Percentiles rank a stretch among this genome's conserved stretches.
phyloP scores from a whole-genome alignment of 2,888 invertebrate genomes.

The Neoaliturus tenellus region DNA sequence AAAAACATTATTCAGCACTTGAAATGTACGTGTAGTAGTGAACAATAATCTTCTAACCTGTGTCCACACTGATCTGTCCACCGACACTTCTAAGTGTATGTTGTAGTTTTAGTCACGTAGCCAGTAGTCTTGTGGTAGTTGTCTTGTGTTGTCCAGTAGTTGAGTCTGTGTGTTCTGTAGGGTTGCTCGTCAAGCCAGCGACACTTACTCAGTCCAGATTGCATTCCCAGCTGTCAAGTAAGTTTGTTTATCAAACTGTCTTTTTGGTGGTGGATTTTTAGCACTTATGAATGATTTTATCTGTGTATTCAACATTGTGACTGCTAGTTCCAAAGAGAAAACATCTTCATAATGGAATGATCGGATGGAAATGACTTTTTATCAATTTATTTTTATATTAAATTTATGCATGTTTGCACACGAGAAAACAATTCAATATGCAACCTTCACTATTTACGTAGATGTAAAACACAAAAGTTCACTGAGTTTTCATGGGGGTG shows the following conservation, averaged over 20 bases:
- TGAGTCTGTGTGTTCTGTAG: conserved; percentile 73
- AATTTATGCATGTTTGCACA: too few species aligned
- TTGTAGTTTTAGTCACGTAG: conserved; percentile 31
- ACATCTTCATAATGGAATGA: too few species aligned
- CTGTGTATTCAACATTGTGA: too few species aligned
- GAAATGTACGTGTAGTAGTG: background rate
- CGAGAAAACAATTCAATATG: too few species aligned
- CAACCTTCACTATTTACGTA: too few species aligned
- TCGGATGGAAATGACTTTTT: too few species aligned
- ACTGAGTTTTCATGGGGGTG: too few species aligned
- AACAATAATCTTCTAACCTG: conserved; percentile 1
- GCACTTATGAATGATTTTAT: too few species aligned
- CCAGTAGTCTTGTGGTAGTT: conserved; percentile 54
- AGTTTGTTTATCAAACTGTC: conserved; percentile 71
- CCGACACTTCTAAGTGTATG: background rate
- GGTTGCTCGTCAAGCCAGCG: conserved; percentile 83
- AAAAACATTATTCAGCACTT: background rate
- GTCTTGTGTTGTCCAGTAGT: conserved; percentile 63
- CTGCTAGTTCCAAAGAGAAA: too few species aligned
- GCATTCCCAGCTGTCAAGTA: conserved; percentile 95
- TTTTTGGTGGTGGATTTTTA: background rate
- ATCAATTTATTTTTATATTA: too few species aligned
- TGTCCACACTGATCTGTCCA: background rate
- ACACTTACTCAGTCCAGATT: conserved; percentile 94
- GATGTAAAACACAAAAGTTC: too few species aligned